Evolutionary conservation across 2,797 vertebrate species (phyloP), one percentile per base, ranked within the genome.

Genomic region (Falco berigora): DNA sequence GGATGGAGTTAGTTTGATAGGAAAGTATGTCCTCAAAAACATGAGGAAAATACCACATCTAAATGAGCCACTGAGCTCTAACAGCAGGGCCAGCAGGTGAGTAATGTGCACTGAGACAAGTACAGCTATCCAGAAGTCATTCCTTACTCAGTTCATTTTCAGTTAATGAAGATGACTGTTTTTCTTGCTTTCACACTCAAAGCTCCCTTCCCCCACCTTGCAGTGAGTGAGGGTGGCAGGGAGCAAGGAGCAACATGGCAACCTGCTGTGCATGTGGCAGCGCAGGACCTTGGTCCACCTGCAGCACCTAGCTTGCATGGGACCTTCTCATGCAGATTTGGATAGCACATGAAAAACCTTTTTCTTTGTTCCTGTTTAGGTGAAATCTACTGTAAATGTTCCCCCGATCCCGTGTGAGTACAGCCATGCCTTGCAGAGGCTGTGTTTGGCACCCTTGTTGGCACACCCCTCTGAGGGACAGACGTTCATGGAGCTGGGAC

Each of bases 171-270:
- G 66, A 3, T 9, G 12, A 40, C 68, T 42, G 17, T 2, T 44
- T 74, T 58, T 67, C 53, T 50, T 24, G 49, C 61, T 88, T 61
- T 61, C 12, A 40, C 14, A 11, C 14, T 14, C 49, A 36, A 62
- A 93, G 7, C 10, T 4, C 16, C 8, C 16, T 44, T 3, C 2
- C 5, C 8, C 1, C 8, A 2, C 3, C 5, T 6, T 1, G 12
- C 47, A 27, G 15, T 67, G 34, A 47, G 24, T 11, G 52, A 55
- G 44, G 16, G 40, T n/a, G 34, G 17, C 59, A 83, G 80, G 30
- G 46, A 32, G 14, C 15, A 38, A 52, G 62, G n/a, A 66, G 5
- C 20, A 49, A 2, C 14, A 53, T 74, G 17, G 58, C 58, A 36
- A 21, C 23, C 64, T 61, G 42, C 34, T 77, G 68, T 47, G 30